These are phyloP conservation scores for Zaprionus taronus DNA, from an alignment of 1,140 invertebrate species.

Conservation along the genomic window DNA sequence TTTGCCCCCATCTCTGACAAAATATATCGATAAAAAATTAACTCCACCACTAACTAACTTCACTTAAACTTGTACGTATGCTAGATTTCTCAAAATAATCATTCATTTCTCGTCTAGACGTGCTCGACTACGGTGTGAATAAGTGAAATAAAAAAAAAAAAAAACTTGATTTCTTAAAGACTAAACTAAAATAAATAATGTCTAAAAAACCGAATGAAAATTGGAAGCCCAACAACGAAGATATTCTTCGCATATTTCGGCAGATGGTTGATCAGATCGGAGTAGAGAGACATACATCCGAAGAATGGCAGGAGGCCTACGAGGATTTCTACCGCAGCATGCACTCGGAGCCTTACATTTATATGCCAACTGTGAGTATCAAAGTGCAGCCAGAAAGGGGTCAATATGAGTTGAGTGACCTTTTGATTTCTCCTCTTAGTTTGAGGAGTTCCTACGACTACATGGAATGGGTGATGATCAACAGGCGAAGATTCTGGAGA, in stretches of 20 bases:
- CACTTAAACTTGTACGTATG: no score
- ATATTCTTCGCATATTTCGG: background rate
- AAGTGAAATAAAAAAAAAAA: no score
- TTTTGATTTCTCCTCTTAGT: background rate
- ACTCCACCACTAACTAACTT: no score
- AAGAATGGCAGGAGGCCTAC: slow-evolving; percentile 17
- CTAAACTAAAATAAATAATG: no score
- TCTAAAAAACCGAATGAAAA: no score
- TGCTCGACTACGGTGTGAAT: no score
- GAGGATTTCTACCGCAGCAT: slow-evolving; percentile 6
- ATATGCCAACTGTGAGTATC: background rate
- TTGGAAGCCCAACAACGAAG: no score
- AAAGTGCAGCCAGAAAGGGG: background rate
- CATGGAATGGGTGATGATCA: rapidly evolving
- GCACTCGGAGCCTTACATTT: background rate
- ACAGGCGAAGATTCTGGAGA: rapidly evolving
- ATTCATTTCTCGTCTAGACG: no score
- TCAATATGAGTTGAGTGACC: background rate
- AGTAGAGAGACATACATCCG: background rate
- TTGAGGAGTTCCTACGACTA: background rate
- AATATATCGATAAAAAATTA: no score
- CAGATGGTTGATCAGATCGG: slow-evolving; percentile 6
- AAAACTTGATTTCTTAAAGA: no score
- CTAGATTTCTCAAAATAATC: no score
- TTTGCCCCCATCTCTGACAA: no score